phyloP scores from a whole-genome alignment of 2,113 vertebrate genomes.

The Rattus rattus region DNA sequence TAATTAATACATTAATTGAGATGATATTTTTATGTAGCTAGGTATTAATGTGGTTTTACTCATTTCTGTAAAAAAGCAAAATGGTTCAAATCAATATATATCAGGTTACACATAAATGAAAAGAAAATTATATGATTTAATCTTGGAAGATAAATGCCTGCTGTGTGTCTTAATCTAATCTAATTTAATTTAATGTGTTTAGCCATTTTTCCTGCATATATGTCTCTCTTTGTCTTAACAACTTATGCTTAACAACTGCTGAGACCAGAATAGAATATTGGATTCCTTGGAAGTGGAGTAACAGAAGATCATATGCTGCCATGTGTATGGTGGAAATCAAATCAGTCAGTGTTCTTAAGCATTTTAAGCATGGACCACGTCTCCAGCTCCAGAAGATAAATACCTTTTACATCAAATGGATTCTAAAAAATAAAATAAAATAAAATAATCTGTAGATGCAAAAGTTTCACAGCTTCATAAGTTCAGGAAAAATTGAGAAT shows the following conservation, averaged over 20 bases:
- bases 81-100: neutral
- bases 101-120: constrained; percentile 31
- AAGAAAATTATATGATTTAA: constrained; percentile 43
- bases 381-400: neutral
- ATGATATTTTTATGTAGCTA: constrained; percentile 12
- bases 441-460: neutral
- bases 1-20: neutral
- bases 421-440: neutral
- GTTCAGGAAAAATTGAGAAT: neutral
- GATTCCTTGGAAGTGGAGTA: neutral
- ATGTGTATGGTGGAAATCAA: neutral
- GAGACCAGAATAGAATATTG: neutral
- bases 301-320: neutral
- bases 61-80: constrained; percentile 22
- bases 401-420: neutral
- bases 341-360: neutral
- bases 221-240: neutral
- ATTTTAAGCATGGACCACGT: neutral
- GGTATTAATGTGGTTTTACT: neutral
- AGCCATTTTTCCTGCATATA: neutral
- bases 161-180: neutral
- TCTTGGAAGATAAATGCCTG: neutral
- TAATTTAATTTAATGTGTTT: neutral
- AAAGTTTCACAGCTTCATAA: neutral
- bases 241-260: neutral